Evolutionary conservation across 2,797 vertebrate genomes (phyloP).

Genomic region (Cyprinodon diabolis): DNA sequence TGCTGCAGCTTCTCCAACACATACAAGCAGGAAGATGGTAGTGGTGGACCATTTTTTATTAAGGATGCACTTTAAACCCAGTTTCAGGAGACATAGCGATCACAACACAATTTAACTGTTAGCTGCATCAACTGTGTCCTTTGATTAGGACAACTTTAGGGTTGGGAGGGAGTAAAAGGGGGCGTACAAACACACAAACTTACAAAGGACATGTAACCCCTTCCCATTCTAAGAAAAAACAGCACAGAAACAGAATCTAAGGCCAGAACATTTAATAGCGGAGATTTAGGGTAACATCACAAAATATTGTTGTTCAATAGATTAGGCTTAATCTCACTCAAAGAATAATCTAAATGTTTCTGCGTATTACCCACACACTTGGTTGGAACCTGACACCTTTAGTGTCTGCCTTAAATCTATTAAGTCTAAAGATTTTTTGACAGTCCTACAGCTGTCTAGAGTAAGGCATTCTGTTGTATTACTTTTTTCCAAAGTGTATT

Average conservation of each 20-base stretch:
- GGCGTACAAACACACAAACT: conserved; percentile 16
- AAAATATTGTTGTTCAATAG: conserved; percentile 36
- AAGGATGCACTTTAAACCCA: conserved; percentile 49
- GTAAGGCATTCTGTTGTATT: conserved; percentile 11
- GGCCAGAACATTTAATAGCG: background rate
- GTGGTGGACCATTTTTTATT: conserved; percentile 45
- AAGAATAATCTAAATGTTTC: conserved; percentile 37
- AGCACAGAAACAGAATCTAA: conserved; percentile 7
- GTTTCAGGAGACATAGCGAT: conserved; percentile 61
- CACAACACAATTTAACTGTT: conserved; percentile 71
- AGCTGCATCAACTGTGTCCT: conserved; percentile 49
- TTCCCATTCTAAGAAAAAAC: conserved; percentile 10
- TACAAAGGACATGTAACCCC: background rate
- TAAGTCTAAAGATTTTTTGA: conserved; percentile 36
- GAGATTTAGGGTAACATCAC: conserved; percentile 10
- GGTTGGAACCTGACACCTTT: conserved; percentile 8
- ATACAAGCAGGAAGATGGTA: conserved; percentile 22
- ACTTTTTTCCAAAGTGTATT: no score
- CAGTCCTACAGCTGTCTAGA: conserved; percentile 50
- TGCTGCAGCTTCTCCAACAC: conserved; percentile 28
- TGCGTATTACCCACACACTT: conserved; percentile 39
- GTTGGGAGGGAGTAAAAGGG: conserved; percentile 26
- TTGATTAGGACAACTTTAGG: conserved; percentile 62
- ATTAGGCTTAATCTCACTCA: conserved; percentile 23
- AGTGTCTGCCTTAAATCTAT: conserved; percentile 47